Base-by-base conservation (phyloP, 2,888 invertebrate genomes). In the Scaptomyza parva region DNA sequence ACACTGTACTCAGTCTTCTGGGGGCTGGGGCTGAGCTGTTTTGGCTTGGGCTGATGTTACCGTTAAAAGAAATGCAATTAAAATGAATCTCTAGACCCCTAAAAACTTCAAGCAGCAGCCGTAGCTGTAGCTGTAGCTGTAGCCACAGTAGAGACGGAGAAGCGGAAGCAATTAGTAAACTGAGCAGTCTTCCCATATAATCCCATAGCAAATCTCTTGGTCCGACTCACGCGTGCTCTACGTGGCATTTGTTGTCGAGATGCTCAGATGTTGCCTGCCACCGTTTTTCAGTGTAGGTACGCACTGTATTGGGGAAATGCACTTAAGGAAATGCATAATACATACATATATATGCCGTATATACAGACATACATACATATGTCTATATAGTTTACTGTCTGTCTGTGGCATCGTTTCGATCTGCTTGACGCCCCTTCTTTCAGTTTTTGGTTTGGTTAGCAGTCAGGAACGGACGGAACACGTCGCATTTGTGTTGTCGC, bases 131-230 rank as follows among this genome's bases (percentile, higher is more conserved):
- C 28, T 8, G 28, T 43, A 20, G 11, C 26, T 9, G 5, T 5
- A 26, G 12, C 18, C 37, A 43, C 53, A 57, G 43, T 30, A 30
- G 48, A 59, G 63, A 43, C 50, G 60, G 65, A 64, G 67, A 78
- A 90, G 83, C 89, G 89, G 90, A 90, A 90, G 87, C 89, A 90
- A 90, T 90, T 90, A 89, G 90, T 89, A 90, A 89, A 84, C 76
- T 78, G 88, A 84, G 88, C 84, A 80, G 76, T 71, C 75, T 75
- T 68, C 61, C 76, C 62, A 66, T 61, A 70, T 69, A 80, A 86
- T 88, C 86, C 86, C 83, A 73, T 57, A 67, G 80, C 81, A 88
- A 76, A 79, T 80, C 84, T 83, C 70, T 66, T 2, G 17, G 68
- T 53, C 47, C 57, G 58, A 41, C 66, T 61, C 68, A 87, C 70